phyloP scores from a whole-genome alignment of 2,113 vertebrate genomes.

The Scolopax mira region DNA sequence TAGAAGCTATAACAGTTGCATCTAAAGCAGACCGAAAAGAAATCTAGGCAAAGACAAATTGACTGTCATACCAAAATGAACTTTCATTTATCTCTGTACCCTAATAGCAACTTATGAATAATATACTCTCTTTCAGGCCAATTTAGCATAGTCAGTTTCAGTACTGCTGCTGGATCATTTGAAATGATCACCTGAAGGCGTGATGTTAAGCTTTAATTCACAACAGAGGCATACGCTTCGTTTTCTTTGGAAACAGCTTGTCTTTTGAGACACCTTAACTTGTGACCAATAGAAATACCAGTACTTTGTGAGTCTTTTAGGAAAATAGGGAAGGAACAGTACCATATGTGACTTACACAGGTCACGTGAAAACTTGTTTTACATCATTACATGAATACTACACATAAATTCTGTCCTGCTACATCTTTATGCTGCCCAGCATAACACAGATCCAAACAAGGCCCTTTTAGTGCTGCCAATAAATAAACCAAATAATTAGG shows the following conservation, averaged over 20 bases:
- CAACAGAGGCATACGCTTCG: not conserved
- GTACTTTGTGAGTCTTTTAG: not conserved
- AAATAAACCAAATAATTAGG: not conserved
- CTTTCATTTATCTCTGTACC: constrained; percentile 24
- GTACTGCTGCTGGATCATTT: not conserved
- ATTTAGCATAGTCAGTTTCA: not conserved
- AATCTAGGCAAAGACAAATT: constrained; percentile 24
- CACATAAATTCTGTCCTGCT: not conserved
- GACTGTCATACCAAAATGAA: constrained; percentile 7
- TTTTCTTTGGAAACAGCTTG: not conserved
- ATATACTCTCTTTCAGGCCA: not conserved
- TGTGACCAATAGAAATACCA: not conserved
- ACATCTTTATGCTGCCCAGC: not conserved
- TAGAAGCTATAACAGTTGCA: not conserved
- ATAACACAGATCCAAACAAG: not conserved
- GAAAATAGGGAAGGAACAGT: not conserved
- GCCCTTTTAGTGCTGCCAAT: not conserved
- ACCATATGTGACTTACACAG: not conserved
- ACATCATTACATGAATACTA: not conserved
- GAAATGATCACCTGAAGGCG: not conserved
- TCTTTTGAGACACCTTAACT: not conserved
- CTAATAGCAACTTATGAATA: not conserved
- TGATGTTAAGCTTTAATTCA: not conserved
- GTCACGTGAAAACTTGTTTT: not conserved
- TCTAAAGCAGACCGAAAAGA: constrained; percentile 1